phyloP scores from a whole-genome alignment of 2,113 vertebrate species.

The Fregata magnificens region DNA sequence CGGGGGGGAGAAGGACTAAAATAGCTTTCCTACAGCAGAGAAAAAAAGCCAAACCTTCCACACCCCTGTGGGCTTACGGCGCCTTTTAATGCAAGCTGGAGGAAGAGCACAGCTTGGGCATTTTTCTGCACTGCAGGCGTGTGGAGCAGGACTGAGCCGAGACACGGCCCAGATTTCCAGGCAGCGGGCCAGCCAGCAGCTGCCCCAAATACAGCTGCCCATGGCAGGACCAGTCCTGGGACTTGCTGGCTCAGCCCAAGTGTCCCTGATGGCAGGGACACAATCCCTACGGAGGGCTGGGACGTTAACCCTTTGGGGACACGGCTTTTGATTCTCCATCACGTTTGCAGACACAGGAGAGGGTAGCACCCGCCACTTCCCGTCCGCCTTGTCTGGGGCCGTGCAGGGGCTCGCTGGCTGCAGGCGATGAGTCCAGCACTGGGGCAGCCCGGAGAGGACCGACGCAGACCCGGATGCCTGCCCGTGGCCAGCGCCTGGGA shows the following conservation, averaged over 20 bases:
- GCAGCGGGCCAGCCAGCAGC: not conserved
- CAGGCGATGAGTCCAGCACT: not conserved
- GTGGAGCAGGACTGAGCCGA: not conserved
- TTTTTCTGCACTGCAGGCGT: not conserved
- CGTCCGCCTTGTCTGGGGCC: not conserved
- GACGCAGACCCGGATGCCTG: not conserved
- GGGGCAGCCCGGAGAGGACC: not conserved
- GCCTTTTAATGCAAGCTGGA: not conserved
- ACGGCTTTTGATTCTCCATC: not conserved
- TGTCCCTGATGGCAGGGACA: not conserved
- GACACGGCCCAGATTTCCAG: not conserved
- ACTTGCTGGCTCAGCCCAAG: not conserved
- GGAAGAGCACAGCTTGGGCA: not conserved
- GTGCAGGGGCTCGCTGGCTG: not conserved
- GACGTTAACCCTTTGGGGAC: not conserved
- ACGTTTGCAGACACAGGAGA: fast-evolving
- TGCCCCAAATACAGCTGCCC: not conserved
- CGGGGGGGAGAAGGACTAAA: not conserved
- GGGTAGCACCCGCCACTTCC: not conserved
- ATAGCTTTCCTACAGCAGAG: not conserved
- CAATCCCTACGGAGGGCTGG: not conserved
- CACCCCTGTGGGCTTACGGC: not conserved
- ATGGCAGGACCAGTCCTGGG: not conserved
- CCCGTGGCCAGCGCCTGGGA: not conserved
- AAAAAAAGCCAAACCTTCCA: not conserved